Percentiles rank a stretch among this genome's conserved stretches.
Evolutionary conservation across 2,113 vertebrate genomes (phyloP).

Genomic region (Symphodus melops): DNA sequence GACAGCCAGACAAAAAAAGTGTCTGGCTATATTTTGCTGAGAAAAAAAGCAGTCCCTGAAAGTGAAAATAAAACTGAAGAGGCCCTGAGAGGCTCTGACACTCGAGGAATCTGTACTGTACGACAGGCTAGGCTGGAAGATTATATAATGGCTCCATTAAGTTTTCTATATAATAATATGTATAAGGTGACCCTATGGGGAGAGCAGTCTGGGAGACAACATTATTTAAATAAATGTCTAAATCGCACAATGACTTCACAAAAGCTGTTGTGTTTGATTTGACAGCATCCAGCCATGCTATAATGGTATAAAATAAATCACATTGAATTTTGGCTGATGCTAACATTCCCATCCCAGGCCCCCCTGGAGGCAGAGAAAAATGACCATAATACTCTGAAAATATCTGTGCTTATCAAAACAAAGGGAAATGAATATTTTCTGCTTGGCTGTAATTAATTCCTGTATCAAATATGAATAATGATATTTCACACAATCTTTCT

Average conservation of each 20-base stretch:
- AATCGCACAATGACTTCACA: slow-evolving; percentile 19
- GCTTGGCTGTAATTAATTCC: background rate
- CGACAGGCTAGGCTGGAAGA: slow-evolving; percentile 6
- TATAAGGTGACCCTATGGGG: slow-evolving; percentile 9
- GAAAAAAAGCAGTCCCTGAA: slow-evolving; percentile 51
- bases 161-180: background rate
- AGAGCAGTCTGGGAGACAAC: slow-evolving; percentile 11
- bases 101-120: slow-evolving; percentile 16
- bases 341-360: slow-evolving; percentile 4
- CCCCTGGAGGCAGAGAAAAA: slow-evolving; percentile 41
- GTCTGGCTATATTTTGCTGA: slow-evolving; percentile 56
- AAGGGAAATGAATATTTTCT: slow-evolving; percentile 6
- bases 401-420: slow-evolving; percentile 23
- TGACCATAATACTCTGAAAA: slow-evolving; percentile 37
- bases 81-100: slow-evolving; percentile 39
- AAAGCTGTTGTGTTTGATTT: slow-evolving; percentile 23
- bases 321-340: slow-evolving; percentile 33
- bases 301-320: slow-evolving; percentile 24
- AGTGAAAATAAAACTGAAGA: slow-evolving; percentile 44
- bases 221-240: slow-evolving; percentile 5
- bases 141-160: slow-evolving; percentile 6
- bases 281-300: slow-evolving; percentile 21
- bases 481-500: slow-evolving; percentile 9
- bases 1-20: slow-evolving; percentile 61
- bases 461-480: background rate